A percentile compares a stretch with the other conserved stretches of the same genome.
These are phyloP conservation scores for Drosophila kikkawai DNA, from an alignment of 1,140 invertebrate genomes.

Conservation along the genomic window DNA sequence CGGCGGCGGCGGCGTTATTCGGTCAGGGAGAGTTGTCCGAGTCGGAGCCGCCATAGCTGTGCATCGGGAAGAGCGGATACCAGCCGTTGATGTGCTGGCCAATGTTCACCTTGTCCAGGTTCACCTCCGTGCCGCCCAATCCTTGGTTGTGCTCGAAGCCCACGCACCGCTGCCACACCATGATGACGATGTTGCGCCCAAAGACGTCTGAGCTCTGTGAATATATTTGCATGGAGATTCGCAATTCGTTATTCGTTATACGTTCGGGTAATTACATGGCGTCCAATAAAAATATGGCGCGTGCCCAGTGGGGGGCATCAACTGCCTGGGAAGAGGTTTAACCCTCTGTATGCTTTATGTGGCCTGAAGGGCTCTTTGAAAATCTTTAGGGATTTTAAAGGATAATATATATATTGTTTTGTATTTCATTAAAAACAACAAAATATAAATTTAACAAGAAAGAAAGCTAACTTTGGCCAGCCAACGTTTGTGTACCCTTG, in stretches of 20 bases:
- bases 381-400: background rate
- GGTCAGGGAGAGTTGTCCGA: conserved; percentile 90
- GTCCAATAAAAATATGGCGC: conserved; percentile 47
- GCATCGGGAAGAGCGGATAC: conserved; percentile 95
- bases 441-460: no score
- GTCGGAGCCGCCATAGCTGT: conserved; percentile 88
- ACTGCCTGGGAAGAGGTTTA: background rate
- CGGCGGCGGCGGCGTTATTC: conserved; percentile 40
- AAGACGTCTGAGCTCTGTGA: conserved; percentile 91
- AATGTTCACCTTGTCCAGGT: conserved; percentile 91
- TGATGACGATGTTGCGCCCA: conserved; percentile 90
- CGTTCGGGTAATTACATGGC: conserved; percentile 60
- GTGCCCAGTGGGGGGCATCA: conserved; percentile 17
- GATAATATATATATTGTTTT: no score
- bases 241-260: conserved; percentile 44
- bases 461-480: no score
- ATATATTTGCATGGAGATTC: conserved; percentile 67
- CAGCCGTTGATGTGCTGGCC: conserved; percentile 92
- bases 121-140: conserved; percentile 93
- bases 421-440: no score
- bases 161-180: conserved; percentile 95
- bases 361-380: no score
- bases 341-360: conserved; percentile 9
- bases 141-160: conserved; percentile 95
- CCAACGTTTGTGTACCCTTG: no score